Evolutionary conservation across 2,888 invertebrate genomes (phyloP).

Genomic region (Luffia ferchaultella): DNA sequence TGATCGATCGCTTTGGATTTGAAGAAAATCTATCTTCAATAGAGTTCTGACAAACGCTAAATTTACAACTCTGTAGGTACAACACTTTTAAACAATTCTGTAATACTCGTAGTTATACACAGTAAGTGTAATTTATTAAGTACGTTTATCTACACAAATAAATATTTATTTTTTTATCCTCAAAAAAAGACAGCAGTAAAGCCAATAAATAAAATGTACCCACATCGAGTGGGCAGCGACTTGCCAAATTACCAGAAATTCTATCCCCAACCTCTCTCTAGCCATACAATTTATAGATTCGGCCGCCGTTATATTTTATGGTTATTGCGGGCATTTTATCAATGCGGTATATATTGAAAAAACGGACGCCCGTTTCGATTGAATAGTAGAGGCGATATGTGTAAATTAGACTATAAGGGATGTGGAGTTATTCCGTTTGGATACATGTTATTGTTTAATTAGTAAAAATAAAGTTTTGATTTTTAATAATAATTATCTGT

Average conservation of each 20-base stretch:
- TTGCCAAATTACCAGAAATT: slow-evolving; percentile 2
- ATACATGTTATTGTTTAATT: not conserved
- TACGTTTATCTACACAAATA: too few relatives aligned
- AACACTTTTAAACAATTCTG: too few relatives aligned
- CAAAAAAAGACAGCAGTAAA: too few relatives aligned
- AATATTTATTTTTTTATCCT: too few relatives aligned
- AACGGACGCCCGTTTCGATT: slow-evolving; percentile 19
- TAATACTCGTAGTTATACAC: too few relatives aligned
- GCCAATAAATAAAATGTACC: not conserved
- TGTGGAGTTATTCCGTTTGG: not conserved
- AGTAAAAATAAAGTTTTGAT: not conserved
- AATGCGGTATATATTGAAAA: slow-evolving; percentile 33
- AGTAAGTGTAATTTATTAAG: too few relatives aligned
- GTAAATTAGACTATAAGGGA: not conserved
- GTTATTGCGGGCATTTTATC: slow-evolving; percentile 49
- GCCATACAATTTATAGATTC: slow-evolving; percentile 21
- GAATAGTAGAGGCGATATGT: not conserved
- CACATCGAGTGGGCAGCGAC: not conserved
- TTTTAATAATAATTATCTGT: not conserved
- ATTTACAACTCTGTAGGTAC: too few relatives aligned
- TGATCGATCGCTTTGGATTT: too few relatives aligned
- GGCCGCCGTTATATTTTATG: slow-evolving; percentile 48
- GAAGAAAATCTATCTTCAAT: too few relatives aligned
- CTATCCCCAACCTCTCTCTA: not conserved
- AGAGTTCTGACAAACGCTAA: too few relatives aligned